Evolutionary conservation across 2,888 invertebrate genomes (phyloP).

Genomic region (Cephus runcator): DNA sequence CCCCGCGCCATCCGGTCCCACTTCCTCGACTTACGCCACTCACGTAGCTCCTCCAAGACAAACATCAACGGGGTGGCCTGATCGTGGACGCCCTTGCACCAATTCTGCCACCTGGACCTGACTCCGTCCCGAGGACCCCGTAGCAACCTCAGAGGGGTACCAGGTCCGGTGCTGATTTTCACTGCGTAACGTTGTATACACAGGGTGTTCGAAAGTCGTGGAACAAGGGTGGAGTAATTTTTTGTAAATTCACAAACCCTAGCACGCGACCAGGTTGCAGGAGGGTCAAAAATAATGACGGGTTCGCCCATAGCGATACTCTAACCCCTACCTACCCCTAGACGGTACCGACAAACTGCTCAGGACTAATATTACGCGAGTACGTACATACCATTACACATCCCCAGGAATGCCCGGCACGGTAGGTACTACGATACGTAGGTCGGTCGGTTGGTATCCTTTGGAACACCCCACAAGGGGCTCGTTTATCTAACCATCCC

Average conservation of each 20-base stretch:
- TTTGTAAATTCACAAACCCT: not conserved
- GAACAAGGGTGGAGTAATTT: not conserved
- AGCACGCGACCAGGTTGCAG: not conserved
- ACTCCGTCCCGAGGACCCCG: not conserved
- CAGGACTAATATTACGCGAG: slow-evolving; percentile 52
- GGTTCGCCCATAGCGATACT: not conserved
- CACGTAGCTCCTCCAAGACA: slow-evolving; percentile 36
- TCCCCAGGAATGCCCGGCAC: slow-evolving; percentile 44
- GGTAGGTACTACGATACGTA: slow-evolving; percentile 41
- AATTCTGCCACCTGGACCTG: not conserved
- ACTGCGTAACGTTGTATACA: not conserved
- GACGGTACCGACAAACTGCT: slow-evolving; percentile 41
- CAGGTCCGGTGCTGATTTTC: not conserved
- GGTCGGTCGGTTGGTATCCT: slow-evolving; percentile 55
- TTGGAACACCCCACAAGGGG: slow-evolving; percentile 60
- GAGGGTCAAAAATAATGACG: not conserved
- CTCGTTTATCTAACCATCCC: slow-evolving; percentile 59
- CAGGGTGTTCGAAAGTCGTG: not conserved
- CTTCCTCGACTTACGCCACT: slow-evolving; percentile 39
- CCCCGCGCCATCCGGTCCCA: slow-evolving; percentile 28
- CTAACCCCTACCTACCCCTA: not conserved
- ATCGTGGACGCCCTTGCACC: not conserved
- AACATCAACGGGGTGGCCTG: slow-evolving; percentile 28
- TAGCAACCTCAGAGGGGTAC: not conserved
- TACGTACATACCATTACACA: slow-evolving; percentile 58